Evolutionary conservation across 2,888 invertebrate species (phyloP).

Genomic region (Acronicta alni): DNA sequence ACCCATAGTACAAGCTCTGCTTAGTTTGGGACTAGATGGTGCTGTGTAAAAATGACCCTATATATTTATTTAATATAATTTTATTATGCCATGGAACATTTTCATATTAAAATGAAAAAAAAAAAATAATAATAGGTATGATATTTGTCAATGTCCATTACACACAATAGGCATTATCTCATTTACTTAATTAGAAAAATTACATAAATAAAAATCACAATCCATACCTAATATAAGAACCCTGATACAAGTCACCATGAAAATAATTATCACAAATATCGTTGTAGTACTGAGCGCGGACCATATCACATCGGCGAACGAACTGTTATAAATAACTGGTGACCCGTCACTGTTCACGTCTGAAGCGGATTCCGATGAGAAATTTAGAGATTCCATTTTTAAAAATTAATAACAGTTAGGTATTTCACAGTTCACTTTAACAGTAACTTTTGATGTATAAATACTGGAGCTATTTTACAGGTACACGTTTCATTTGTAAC

Average conservation of each 20-base stretch:
- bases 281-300: slow-evolving; percentile 47
- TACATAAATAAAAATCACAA: slow-evolving; percentile 16
- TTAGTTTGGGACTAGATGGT: too few species aligned
- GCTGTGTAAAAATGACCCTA: too few species aligned
- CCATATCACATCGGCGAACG: slow-evolving; percentile 55
- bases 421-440: slow-evolving; percentile 14
- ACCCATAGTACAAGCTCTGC: too few species aligned
- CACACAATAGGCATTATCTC: slow-evolving; percentile 3
- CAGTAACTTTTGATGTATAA: not conserved
- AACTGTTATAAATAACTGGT: slow-evolving; percentile 7
- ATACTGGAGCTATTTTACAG: not conserved
- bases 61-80: too few species aligned
- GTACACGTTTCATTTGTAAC: not conserved
- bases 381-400: slow-evolving; percentile 59
- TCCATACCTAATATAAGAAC: slow-evolving; percentile 59
- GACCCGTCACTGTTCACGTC: slow-evolving; percentile 6
- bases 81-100: too few species aligned
- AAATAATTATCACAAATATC: slow-evolving; percentile 55
- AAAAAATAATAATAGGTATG: too few species aligned
- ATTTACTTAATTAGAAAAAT: slow-evolving; percentile 9
- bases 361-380: not conserved
- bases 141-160: not conserved
- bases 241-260: slow-evolving; percentile 62
- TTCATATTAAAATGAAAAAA: too few species aligned
- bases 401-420: slow-evolving; percentile 2